phyloP scores from a whole-genome alignment of 2,113 vertebrate genomes.

The Hyla sarda region DNA sequence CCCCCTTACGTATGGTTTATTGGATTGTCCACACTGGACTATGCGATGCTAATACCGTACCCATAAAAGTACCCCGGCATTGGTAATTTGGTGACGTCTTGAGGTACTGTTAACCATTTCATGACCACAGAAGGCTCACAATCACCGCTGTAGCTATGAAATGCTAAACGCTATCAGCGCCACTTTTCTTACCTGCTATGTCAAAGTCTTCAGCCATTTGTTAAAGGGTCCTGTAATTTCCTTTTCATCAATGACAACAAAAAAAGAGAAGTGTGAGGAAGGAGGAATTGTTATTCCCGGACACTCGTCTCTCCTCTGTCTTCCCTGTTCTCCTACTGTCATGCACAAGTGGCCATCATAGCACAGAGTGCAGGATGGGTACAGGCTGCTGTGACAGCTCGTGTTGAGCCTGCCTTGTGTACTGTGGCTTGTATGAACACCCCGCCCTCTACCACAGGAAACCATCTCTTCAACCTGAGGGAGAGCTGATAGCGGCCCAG shows the following conservation, averaged over 20 bases:
- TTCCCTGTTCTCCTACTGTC: not conserved
- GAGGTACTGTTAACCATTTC: not conserved
- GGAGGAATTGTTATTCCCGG: not conserved
- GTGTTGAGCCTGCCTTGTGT: not conserved
- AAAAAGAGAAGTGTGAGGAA: not conserved
- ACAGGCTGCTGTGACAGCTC: conserved; percentile 36
- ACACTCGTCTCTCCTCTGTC: not conserved
- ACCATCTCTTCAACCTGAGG: conserved; percentile 52
- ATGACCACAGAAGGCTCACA: not conserved
- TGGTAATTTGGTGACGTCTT: too few relatives aligned
- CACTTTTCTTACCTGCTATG: conserved; percentile 41
- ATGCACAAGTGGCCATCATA: conserved; percentile 21
- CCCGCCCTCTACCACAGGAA: conserved; percentile 52
- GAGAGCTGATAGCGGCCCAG: conserved; percentile 52
- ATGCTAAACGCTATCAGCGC: not conserved
- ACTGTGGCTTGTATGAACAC: not conserved
- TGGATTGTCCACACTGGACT: not conserved
- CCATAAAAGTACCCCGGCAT: not conserved
- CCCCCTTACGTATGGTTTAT: not conserved
- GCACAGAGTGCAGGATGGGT: not conserved
- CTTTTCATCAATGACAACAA: conserved; percentile 13
- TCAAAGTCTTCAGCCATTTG: conserved; percentile 58
- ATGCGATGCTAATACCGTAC: not conserved
- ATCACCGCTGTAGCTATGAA: not conserved
- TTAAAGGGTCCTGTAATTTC: not conserved